phyloP scores from a whole-genome alignment of 2,888 invertebrate genomes.

The Drepana falcataria region DNA sequence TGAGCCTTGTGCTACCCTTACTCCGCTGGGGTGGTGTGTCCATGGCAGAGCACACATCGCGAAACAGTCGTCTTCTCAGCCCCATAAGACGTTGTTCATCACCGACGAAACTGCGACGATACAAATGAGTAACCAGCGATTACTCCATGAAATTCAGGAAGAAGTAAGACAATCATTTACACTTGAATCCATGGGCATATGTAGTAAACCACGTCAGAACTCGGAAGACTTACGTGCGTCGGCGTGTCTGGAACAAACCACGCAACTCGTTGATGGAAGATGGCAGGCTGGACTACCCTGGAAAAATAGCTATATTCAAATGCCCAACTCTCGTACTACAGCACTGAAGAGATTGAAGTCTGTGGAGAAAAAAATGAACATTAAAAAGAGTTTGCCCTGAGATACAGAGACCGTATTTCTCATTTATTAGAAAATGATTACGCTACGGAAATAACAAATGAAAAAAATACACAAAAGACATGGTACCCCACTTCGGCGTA shows the following conservation, averaged over 20 bases:
- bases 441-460: slow-evolving; percentile 8
- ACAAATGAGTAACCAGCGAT: background rate
- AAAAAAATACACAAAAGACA: slow-evolving; percentile 1
- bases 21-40: slow-evolving; percentile 19
- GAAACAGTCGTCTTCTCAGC: too few relatives aligned
- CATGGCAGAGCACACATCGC: slow-evolving; percentile 9
- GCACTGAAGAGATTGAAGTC: too few relatives aligned
- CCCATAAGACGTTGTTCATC: too few relatives aligned
- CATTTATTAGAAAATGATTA: slow-evolving; percentile 20
- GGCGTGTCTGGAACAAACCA: slow-evolving; percentile 12
- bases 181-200: slow-evolving; percentile 14
- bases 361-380: too few relatives aligned
- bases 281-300: slow-evolving; percentile 25
- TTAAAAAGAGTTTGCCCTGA: background rate
- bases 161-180: slow-evolving; percentile 10
- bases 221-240: slow-evolving; percentile 7
- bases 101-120: too few relatives aligned
- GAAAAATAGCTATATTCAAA: slow-evolving; percentile 9
- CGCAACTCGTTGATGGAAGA: slow-evolving; percentile 9
- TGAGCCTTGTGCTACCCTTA: slow-evolving; percentile 18
- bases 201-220: slow-evolving; percentile 11
- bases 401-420: slow-evolving; percentile 16
- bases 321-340: slow-evolving; percentile 11
- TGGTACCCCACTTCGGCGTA: slow-evolving; percentile 27
- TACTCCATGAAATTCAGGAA: slow-evolving; percentile 5